phyloP scores from a whole-genome alignment of 2,888 invertebrate species.

The Smittia aterrima region DNA sequence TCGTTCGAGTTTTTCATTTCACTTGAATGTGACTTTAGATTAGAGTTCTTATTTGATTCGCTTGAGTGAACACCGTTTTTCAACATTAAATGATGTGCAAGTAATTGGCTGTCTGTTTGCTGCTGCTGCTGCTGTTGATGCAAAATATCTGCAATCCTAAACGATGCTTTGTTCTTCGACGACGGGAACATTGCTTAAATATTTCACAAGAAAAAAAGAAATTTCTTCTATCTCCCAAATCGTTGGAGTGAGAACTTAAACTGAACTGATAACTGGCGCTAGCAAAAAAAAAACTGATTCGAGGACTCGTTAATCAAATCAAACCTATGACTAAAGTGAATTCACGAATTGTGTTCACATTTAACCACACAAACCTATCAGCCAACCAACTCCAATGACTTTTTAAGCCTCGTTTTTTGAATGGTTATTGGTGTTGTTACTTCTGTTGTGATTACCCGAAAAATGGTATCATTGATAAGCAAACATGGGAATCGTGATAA shows the following conservation, averaged over 20 bases:
- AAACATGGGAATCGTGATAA: conserved; percentile 24
- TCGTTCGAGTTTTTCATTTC: conserved; percentile 32
- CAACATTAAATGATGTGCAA: conserved; percentile 37
- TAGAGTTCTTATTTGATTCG: conserved; percentile 17
- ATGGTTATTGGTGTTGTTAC: conserved; percentile 41
- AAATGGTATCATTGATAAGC: conserved; percentile 36
- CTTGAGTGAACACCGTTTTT: conserved; percentile 9
- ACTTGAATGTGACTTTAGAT: not conserved
- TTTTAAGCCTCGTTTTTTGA: conserved; percentile 39
- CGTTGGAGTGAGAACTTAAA: not conserved
- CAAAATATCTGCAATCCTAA: conserved; percentile 37
- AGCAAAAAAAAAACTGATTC: not conserved
- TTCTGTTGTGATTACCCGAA: conserved; percentile 13
- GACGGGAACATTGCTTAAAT: conserved; percentile 29
- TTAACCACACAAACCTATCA: conserved; percentile 36
- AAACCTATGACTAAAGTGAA: conserved; percentile 38
- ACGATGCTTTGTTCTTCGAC: conserved; percentile 37
- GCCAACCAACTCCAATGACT: conserved; percentile 32
- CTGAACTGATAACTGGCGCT: not conserved
- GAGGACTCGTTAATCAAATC: conserved; percentile 34
- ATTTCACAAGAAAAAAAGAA: not conserved
- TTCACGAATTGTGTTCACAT: conserved; percentile 37
- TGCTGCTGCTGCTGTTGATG: conserved; percentile 37
- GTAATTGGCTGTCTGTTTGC: conserved; percentile 33
- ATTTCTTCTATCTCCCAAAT: not conserved